These are phyloP conservation scores for Meloidogyne floridensis DNA, from an alignment of 1,140 invertebrate genomes.

Conservation along the genomic window DNA sequence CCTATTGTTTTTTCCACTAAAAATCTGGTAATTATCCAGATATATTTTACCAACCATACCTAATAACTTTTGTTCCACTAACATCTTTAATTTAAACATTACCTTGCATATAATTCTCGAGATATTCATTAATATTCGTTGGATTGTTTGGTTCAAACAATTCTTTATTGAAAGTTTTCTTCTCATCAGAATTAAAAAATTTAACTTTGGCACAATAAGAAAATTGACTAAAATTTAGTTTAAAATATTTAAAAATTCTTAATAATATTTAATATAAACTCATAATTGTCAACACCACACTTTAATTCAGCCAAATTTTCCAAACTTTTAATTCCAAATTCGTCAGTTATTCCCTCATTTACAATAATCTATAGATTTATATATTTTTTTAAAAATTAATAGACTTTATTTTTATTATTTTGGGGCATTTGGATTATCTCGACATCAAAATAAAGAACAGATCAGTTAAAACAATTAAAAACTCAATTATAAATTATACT, in stretches of 20 bases:
- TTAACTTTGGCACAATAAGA: constrained; percentile 1
- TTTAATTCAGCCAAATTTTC: neutral
- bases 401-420: no score
- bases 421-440: no score
- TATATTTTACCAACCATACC: no score
- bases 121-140: neutral
- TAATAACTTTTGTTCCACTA: neutral
- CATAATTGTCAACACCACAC: constrained; percentile 4
- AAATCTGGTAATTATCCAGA: no score
- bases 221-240: neutral
- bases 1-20: no score
- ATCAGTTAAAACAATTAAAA: no score
- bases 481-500: no score
- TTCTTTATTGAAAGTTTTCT: neutral
- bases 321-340: neutral
- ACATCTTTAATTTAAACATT: neutral
- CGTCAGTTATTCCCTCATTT: neutral
- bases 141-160: neutral
- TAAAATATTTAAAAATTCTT: neutral
- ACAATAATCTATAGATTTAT: neutral
- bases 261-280: neutral
- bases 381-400: no score
- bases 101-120: neutral
- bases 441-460: no score
- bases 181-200: neutral